A percentile compares a stretch with the other conserved stretches of the same genome.
phyloP scores from a whole-genome alignment of 2,888 invertebrate genomes.

The Phaonia tiefii region DNA sequence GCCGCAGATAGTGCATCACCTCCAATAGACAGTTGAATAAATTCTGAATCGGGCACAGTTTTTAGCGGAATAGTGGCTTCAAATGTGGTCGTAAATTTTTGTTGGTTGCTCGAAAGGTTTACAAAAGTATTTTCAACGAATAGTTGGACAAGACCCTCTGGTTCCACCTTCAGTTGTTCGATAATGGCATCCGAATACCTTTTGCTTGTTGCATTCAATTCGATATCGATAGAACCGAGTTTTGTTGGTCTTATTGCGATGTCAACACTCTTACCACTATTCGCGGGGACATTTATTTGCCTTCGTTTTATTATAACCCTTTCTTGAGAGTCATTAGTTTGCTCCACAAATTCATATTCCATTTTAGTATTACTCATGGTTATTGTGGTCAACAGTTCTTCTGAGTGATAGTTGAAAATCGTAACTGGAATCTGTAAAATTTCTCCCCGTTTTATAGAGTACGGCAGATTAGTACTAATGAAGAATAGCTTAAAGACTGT shows the following conservation, averaged over 20 bases:
- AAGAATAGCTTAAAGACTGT: conserved; percentile 89
- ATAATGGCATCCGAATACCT: conserved; percentile 82
- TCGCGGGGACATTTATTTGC: conserved; percentile 85
- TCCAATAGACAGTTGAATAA: conserved; percentile 82
- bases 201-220: conserved; percentile 83
- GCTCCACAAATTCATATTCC: conserved; percentile 85
- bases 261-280: conserved; percentile 83
- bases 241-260: conserved; percentile 88
- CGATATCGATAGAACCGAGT: conserved; percentile 86
- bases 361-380: conserved; percentile 89
- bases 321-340: not conserved
- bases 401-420: conserved; percentile 91
- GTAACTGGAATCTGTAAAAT: conserved; percentile 92
- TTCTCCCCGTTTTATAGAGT: conserved; percentile 89
- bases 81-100: not conserved
- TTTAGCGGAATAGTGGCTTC: conserved; percentile 84
- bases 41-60: conserved; percentile 82
- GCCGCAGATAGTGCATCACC: conserved; percentile 82
- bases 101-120: not conserved
- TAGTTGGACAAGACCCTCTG: conserved; percentile 86
- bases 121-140: not conserved
- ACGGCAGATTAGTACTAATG: conserved; percentile 87
- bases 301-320: not conserved
- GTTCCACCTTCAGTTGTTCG: conserved; percentile 84
- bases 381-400: conserved; percentile 87